These are phyloP conservation scores for Hystrix brachyura DNA, from an alignment of 2,113 vertebrate species.

Conservation along the genomic window DNA sequence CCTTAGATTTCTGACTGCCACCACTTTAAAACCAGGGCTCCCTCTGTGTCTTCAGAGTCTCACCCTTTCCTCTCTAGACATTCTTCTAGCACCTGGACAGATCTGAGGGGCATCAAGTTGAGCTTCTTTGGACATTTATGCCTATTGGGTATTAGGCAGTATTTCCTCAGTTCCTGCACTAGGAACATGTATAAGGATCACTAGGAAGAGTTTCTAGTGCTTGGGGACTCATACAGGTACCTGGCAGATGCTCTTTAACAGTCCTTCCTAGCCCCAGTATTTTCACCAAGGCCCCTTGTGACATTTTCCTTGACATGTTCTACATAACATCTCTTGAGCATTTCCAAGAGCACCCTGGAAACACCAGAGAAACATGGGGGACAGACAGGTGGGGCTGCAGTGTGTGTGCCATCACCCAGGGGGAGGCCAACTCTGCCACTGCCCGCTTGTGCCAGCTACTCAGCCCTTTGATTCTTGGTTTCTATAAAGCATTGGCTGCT, in stretches of 20 bases:
- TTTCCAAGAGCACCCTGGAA: not conserved
- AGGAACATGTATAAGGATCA: too few relatives aligned
- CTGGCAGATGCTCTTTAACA: too few relatives aligned
- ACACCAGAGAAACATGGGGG: not conserved
- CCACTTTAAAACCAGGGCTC: rapidly evolving
- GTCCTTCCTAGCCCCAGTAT: not conserved
- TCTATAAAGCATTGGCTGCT: not conserved
- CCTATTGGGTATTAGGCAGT: too few relatives aligned
- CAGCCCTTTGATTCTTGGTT: not conserved
- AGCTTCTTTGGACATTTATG: not conserved
- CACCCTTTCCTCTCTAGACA: too few relatives aligned
- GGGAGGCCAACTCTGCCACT: not conserved
- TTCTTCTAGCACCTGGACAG: not conserved
- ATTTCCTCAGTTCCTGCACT: not conserved
- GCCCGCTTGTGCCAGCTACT: rapidly evolving
- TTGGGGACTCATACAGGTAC: not conserved
- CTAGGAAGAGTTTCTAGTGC: not conserved
- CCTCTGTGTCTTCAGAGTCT: not conserved
- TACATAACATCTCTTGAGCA: rapidly evolving
- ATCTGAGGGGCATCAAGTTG: too few relatives aligned
- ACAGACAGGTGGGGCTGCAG: not conserved
- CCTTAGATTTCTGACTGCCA: not conserved
- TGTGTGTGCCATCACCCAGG: not conserved
- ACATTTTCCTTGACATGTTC: rapidly evolving
- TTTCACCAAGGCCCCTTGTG: not conserved